Evolutionary conservation across 2,113 vertebrate species (phyloP), one percentile per base, ranked within the genome.

Genomic region (Brachyhypopomus occidentalis): DNA sequence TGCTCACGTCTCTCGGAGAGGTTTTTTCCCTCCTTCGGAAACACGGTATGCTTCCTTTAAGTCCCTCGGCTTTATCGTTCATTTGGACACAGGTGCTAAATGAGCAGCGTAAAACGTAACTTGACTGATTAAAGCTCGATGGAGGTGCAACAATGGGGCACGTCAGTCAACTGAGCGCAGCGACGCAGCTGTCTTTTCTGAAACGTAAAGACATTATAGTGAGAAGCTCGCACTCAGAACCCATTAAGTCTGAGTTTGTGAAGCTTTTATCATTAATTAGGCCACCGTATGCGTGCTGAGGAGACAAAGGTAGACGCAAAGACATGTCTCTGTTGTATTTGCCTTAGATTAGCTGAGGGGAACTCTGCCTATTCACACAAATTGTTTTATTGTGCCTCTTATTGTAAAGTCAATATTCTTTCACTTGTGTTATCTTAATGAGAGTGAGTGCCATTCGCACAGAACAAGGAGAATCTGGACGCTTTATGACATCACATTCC

Each of bases 301-400:
- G 38, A 83, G 69, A 73, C 69, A 80, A 74, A 82, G 64, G 7
- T 77, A 83, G 66, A 69, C 9, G 9, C 36, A 17, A 34, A 63
- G 45, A 78, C 84, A 86, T 87, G 78, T 77, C 84, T 84, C 60
- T 38, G 86, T 87, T 86, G 83, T 87, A 82, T 89, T 88, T 87
- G 90, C 85, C 22, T 90, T 90, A 86, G 89, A 38, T 25, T 86
- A 88, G 83, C 77, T 9, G 80, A 81, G 58, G 72, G 80, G 72
- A 76, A 66, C 78, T 25, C 41, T 83, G 81, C 55, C 79, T 45
- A n/a, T 79, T 34, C 12, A 76, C 72, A 72, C 87, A 89, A 88
- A 90, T 90, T 86, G 88, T 88, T 91, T 92, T 87, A 92, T 88
- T 88, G 84, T 88, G 79, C 72, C 4, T 81, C 64, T 80, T 81